Evolutionary conservation across 2,113 vertebrate genomes (phyloP), one percentile per base, ranked within the genome.

Genomic region (Pseudorectes ferrugineus): DNA sequence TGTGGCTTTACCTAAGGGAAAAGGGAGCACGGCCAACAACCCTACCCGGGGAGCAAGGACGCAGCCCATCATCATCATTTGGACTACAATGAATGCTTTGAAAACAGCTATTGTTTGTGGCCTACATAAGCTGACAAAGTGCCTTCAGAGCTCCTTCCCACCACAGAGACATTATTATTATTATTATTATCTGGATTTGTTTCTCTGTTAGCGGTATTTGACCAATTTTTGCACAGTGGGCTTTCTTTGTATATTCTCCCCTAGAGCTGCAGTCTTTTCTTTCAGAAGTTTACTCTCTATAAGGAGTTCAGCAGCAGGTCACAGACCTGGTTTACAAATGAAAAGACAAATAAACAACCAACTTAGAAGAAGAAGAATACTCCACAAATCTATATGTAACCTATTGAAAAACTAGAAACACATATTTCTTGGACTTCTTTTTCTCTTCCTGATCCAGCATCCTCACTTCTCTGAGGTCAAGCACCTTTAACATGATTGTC

Each of bases 181-280:
- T 48, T 61, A 38, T 63, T 73, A 57, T 86, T 40, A 70, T 85
- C 29, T 76, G 46, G 33, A 80, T 85, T 95, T 89, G 67, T 25
- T 85, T 89, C 83, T 80, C 81, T 71, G 23, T 82, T 87, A 40
- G 51, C 3, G 12, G 40, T 36, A 67, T 80, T 89, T 73, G 81
- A 70, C 63, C 94, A 88, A 92, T 96, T 89, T 95, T n/a, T 70
- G 71, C 62, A 71, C 93, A 80, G 81, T 45, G 31, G 75, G 66
- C 31, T 93, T 88, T 31, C 74, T 92, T 95, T 93, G 26, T 93
- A 23, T 18, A 6, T 49, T n/a, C 43, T 88, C 23, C 46, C 88
- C 85, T 91, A 88, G 71, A 83, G 49, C 35, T 85, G 51, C 63
- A 88, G 35, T 28, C 33, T 85, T 93, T 85, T 61, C 74, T 96